Evolutionary conservation across 1,140 invertebrate species (phyloP), one percentile per base, ranked within the genome.

Genomic region (Carposina sasakii): DNA sequence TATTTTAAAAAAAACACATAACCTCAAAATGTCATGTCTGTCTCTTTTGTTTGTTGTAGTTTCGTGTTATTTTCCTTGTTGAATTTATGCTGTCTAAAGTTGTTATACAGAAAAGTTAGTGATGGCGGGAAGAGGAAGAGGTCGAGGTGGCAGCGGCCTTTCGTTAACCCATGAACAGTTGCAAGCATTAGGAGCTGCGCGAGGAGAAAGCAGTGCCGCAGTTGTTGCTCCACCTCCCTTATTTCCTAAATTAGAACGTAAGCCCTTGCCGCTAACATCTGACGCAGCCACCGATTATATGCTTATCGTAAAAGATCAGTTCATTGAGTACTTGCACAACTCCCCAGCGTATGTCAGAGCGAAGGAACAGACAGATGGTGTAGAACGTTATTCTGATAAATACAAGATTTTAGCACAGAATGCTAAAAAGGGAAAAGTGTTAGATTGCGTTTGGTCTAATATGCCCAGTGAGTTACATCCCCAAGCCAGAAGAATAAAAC

Each of bases 331-430:
- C 57, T 68, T 86, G 49, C 81, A 85, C 19, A 83, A 85, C 28
- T 84, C 85, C 0, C 81, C 83, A 1, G 78, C 83, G 8, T 86
- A 69, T 57, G 82, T 86, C 0, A 76, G 75, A 57, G 59, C 67
- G 2, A 71, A 76, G 40, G 67, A 60, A 15, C 58, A 63, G 13
- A 83, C 73, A 31, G 76, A 81, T 59, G 81, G 81, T 20, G 63
- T 85, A 22, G 85, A 86, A 60, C 60, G 85, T 36, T 86, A 85
- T 60, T 86, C 85, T 5, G 85, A 86, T 60, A 86, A 86, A 55
- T 86, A 86, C 49, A 86, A 85, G 58, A 61, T 85, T 41, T 59
- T 86, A 13, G 81, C 82, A 4, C 53, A 73, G 15, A 76, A 85
- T 49, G 75, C 76, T 12, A 85, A 81, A 53, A 71, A 76, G 49